Conservation (phyloP, 2,797 vertebrate genomes). For the Catamblyrhynchus diadema region DNA sequence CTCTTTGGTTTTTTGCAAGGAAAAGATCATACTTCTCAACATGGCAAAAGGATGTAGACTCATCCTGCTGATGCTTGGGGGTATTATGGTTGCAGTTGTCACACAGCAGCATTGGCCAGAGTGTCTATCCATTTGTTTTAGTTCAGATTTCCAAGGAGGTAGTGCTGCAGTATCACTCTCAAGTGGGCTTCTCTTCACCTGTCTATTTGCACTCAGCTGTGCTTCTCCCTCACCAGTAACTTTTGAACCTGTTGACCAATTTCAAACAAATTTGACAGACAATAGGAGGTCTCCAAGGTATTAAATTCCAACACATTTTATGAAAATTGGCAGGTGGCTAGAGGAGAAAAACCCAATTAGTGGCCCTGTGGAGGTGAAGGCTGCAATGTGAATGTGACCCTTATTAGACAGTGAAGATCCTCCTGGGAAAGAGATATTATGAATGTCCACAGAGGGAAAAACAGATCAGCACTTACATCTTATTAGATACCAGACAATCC, state of each 20-base stretch:
- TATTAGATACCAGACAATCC: background rate
- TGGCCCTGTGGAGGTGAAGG: background rate
- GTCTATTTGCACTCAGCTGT: background rate
- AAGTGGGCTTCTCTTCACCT: background rate
- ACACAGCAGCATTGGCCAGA: background rate
- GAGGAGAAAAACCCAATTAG: background rate
- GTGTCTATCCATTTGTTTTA: background rate
- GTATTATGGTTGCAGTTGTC: background rate
- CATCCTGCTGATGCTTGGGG: background rate
- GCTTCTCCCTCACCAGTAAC: background rate
- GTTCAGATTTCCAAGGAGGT: background rate
- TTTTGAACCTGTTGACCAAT: constrained; percentile 17
- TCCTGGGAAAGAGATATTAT: background rate
- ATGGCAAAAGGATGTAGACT: background rate
- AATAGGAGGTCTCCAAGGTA: background rate
- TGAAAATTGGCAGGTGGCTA: constrained; percentile 1
- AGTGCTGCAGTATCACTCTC: background rate
- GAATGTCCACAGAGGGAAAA: background rate
- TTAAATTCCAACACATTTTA: background rate
- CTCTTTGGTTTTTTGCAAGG: background rate
- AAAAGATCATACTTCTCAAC: background rate
- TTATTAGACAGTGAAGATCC: background rate
- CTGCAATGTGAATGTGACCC: background rate
- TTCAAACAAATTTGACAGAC: background rate
- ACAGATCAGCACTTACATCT: background rate